Conservation (phyloP, 2,888 invertebrate species). For the Apotomis capreana region DNA sequence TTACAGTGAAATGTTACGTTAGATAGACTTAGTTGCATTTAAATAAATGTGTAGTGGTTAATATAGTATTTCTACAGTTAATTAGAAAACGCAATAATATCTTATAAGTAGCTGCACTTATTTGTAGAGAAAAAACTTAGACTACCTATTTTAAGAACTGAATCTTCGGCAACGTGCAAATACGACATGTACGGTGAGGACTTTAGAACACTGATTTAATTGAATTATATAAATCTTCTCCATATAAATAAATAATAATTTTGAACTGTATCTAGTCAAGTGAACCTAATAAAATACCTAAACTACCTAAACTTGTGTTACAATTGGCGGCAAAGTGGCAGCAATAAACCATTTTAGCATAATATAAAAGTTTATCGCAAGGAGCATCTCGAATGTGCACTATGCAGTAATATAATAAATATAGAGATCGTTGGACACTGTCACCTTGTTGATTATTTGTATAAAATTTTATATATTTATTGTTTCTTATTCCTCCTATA, state of each 20-base stretch:
- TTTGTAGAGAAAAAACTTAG: constrained; percentile 56
- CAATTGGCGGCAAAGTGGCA: constrained; percentile 10
- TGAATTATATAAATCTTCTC: neutral
- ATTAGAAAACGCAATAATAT: constrained; percentile 80
- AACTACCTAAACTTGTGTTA: constrained; percentile 11
- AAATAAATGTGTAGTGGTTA: constrained; percentile 55
- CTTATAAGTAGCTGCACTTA: constrained; percentile 79
- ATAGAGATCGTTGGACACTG: constrained; percentile 59
- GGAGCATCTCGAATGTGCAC: constrained; percentile 20
- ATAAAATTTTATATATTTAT: constrained; percentile 80
- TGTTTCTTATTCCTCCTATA: constrained; percentile 73
- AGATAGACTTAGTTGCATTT: constrained; percentile 41
- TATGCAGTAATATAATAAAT: constrained; percentile 46
- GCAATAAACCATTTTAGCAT: constrained; percentile 1
- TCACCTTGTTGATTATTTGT: constrained; percentile 81
- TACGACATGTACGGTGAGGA: neutral
- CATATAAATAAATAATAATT: neutral
- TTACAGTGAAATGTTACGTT: constrained; percentile 27
- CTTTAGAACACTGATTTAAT: neutral
- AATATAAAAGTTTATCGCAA: neutral
- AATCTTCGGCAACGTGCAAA: constrained; percentile 49
- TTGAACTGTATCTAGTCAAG: constrained; percentile 14
- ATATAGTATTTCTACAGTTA: constrained; percentile 64
- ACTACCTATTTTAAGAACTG: constrained; percentile 49
- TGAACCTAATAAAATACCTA: constrained; percentile 1